Percentiles rank a stretch among this genome's conserved stretches.
Evolutionary conservation across 2,113 vertebrate species (phyloP).

Genomic region (Onychostruthus taczanowskii): DNA sequence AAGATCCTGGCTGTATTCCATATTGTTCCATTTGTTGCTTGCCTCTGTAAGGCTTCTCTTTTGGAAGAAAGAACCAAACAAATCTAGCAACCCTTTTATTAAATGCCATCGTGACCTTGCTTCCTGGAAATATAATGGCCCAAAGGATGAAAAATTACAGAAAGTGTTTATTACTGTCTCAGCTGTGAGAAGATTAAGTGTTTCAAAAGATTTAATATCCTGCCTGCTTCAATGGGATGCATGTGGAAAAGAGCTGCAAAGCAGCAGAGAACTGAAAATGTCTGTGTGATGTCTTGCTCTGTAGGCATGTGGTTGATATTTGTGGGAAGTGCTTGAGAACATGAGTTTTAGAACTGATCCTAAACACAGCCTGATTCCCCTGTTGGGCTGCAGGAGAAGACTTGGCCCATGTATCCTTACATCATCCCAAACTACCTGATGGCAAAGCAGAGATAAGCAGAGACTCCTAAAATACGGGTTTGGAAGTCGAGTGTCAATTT

Average conservation of each 20-base stretch:
- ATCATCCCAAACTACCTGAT: rapidly evolving
- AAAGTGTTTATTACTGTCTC: conserved; percentile 27
- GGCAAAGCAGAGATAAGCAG: not conserved
- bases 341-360: not conserved
- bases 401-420: not conserved
- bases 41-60: not conserved
- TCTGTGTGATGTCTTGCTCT: not conserved
- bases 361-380: not conserved
- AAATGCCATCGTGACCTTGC: conserved; percentile 23
- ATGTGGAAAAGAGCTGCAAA: not conserved
- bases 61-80: not conserved
- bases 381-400: not conserved
- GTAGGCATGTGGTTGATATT: not conserved
- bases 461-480: not conserved
- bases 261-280: not conserved
- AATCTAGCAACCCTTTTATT: conserved; percentile 13
- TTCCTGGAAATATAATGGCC: not conserved
- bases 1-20: not conserved
- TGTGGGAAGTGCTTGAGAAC: not conserved
- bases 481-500: not conserved
- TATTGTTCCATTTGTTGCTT: not conserved
- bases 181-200: not conserved
- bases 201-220: conserved; percentile 15
- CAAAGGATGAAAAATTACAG: conserved; percentile 20
- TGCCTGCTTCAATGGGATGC: not conserved